These are phyloP conservation scores for Loripinus fragilis DNA, from an alignment of 2,888 invertebrate species.

Conservation along the genomic window DNA sequence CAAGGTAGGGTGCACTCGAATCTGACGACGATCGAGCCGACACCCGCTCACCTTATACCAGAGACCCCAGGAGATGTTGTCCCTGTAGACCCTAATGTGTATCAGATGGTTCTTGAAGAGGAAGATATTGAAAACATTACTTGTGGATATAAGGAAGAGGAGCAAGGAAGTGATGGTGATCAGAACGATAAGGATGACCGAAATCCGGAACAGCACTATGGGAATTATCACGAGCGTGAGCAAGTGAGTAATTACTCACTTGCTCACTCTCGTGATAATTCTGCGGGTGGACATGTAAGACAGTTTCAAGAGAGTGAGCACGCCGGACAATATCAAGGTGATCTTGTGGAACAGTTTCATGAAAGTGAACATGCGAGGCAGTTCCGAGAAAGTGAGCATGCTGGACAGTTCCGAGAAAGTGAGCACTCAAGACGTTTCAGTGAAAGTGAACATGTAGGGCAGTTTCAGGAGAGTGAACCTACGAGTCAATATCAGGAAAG, in stretches of 20 bases:
- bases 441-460: too few species aligned
- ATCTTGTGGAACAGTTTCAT: too few species aligned
- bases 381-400: background rate
- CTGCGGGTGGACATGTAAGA: too few species aligned
- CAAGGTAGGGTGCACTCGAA: background rate
- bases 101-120: background rate
- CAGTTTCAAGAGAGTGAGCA: background rate
- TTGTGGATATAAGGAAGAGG: background rate
- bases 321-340: background rate
- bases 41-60: background rate
- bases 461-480: background rate
- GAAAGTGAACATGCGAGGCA: too few species aligned
- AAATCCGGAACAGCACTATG: background rate
- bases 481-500: conserved; percentile 21
- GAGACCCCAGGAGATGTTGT: background rate
- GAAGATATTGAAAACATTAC: background rate
- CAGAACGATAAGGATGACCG: background rate
- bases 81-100: background rate
- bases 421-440: too few species aligned
- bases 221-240: background rate
- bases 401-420: background rate
- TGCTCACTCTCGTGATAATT: too few species aligned
- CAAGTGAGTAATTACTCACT: background rate
- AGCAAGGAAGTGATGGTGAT: background rate
- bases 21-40: background rate